A percentile compares a stretch with the other conserved stretches of the same genome.
Conservation (phyloP, 2,113 vertebrate genomes). For the Aphyosemion australe region DNA sequence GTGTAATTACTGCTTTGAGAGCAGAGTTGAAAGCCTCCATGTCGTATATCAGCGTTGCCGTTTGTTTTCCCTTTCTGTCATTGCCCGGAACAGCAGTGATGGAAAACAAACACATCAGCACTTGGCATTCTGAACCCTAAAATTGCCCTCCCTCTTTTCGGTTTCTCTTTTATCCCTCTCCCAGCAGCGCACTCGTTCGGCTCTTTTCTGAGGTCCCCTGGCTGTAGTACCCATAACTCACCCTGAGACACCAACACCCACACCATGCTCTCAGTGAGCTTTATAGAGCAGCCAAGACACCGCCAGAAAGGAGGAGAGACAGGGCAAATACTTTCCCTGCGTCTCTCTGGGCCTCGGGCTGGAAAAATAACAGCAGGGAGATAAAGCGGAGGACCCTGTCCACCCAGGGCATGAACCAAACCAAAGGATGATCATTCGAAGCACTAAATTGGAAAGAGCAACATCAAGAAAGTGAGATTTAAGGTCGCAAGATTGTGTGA, state of each 20-base stretch:
- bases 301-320: constrained; percentile 61
- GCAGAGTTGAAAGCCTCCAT: constrained; percentile 69
- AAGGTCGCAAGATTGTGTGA: constrained; percentile 46
- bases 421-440: constrained; percentile 41
- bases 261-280: constrained; percentile 77
- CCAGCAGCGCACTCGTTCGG: constrained; percentile 72
- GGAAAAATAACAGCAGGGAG: constrained; percentile 59
- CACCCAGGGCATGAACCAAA: constrained; percentile 49
- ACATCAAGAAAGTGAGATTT: constrained; percentile 43
- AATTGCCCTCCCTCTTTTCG: constrained; percentile 68
- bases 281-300: constrained; percentile 75
- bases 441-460: constrained; percentile 22
- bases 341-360: constrained; percentile 59
- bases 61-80: constrained; percentile 79
- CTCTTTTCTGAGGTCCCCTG: constrained; percentile 79
- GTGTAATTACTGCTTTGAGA: constrained; percentile 66
- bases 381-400: constrained; percentile 45
- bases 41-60: constrained; percentile 76
- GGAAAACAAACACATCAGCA: constrained; percentile 83
- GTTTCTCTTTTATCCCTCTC: constrained; percentile 75
- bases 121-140: constrained; percentile 79
- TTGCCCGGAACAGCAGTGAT: constrained; percentile 78
- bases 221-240: constrained; percentile 81
- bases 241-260: constrained; percentile 78
- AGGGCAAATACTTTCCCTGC: constrained; percentile 74